Base-by-base conservation (phyloP, 2,113 vertebrate species). In the Delphinus delphis region DNA sequence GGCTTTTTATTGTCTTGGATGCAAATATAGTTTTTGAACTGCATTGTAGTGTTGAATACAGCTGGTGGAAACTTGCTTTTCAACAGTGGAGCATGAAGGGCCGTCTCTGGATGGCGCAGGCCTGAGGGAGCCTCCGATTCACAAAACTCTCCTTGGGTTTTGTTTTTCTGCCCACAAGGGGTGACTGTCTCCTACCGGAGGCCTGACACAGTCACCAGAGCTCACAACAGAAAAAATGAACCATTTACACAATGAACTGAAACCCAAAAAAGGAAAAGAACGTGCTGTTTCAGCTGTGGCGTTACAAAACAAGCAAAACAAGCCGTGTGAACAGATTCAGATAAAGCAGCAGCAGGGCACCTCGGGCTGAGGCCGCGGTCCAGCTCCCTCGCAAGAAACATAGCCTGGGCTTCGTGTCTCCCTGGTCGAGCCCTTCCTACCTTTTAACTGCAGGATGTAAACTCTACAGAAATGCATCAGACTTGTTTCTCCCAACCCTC, bases 21-120 rank as follows among this genome's bases (percentile, higher is more conserved):
- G 98, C 97, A 98, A 98, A 98, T 98, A 98, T 98, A 98, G 98
- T 98, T 98, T 98, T 91, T 97, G 98, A 96, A 97, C 98, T 97
- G 98, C 98, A 98, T 97, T 99, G 98, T 98, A 99, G 98, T 98
- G 98, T 98, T 98, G 96, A 97, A 97, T 95, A 98, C 97, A 98
- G 95, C 98, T 98, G 98, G 98, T 93, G 97, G 98, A 71, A 96
- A 97, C 95, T 62, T 94, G 97, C 97, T 97, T 98, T 83, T 96
- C 80, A n/a, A 93, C 85, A 84, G 98, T 63, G 94, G 98, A 92
- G 97, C 76, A 86, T 90, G 74, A 95, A 91, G 87, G 97, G 87
- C 60, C 2, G 1, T 50, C 44, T 82, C 76, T 17, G 83, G 95
- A 86, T 70, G 97, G 96, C 76, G 89, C 79, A 88, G 96, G 97